Percentiles rank a stretch among this genome's conserved stretches.
These are phyloP conservation scores for Oscheius myriophilus DNA, from an alignment of 2,888 invertebrate genomes.

Conservation along the genomic window DNA sequence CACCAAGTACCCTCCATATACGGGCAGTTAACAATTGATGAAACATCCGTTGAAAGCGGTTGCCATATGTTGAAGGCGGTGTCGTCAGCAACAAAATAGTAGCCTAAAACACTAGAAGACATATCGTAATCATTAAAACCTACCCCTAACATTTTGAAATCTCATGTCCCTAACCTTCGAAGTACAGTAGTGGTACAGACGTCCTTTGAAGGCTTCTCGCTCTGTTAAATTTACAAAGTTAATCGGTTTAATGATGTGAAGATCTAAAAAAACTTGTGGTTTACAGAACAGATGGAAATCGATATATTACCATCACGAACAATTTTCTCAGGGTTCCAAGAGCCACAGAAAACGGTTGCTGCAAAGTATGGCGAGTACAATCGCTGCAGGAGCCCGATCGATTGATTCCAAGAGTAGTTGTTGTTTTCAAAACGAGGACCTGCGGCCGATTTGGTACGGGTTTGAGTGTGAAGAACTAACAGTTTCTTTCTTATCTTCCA, in stretches of 20 bases:
- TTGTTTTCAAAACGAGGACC: too few species aligned
- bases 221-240: background rate
- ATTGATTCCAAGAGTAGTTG: constrained; percentile 5
- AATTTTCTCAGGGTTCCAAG: background rate
- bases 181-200: background rate
- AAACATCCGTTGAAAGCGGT: background rate
- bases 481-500: too few species aligned
- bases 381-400: constrained; percentile 12
- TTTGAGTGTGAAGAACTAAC: too few species aligned
- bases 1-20: too few species aligned
- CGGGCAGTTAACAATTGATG: too few species aligned
- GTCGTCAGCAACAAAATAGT: constrained; percentile 1
- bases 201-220: background rate
- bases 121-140: too few species aligned
- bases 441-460: too few species aligned
- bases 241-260: background rate
- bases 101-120: background rate
- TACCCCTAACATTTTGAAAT: background rate
- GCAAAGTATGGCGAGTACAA: constrained; percentile 14
- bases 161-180: constrained; percentile 1
- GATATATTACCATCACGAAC: background rate
- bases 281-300: background rate
- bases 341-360: constrained; percentile 4
- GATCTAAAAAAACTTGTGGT: background rate
- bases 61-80: background rate